A percentile compares a stretch with the other conserved stretches of the same genome.
Conservation (phyloP, 2,113 vertebrate species). For the Hemichromis elongatus region DNA sequence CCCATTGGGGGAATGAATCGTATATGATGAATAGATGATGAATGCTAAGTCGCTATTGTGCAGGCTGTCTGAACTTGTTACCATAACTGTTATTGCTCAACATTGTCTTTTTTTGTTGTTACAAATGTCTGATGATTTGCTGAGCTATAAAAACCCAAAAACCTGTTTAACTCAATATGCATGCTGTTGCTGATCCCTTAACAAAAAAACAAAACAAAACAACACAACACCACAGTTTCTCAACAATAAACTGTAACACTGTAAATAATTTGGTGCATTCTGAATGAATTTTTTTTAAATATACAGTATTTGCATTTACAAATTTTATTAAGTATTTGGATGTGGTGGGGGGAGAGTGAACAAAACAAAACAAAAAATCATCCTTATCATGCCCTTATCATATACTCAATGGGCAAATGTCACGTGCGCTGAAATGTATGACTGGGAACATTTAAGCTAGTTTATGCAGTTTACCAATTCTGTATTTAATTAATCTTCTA, state of each 20-base stretch:
- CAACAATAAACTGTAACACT: conserved; percentile 30
- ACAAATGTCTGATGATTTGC: background rate
- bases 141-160: background rate
- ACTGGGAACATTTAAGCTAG: background rate
- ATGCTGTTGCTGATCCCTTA: conserved; percentile 15
- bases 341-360: background rate
- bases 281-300: background rate
- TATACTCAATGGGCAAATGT: background rate
- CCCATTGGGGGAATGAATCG: conserved; percentile 9
- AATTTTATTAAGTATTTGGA: background rate
- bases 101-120: conserved; percentile 15
- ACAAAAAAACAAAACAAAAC: background rate
- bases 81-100: conserved; percentile 2
- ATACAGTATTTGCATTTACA: background rate
- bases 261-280: background rate
- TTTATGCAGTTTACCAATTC: background rate
- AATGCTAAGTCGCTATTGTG: conserved; percentile 1
- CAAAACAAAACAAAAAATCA: background rate
- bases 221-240: conserved; percentile 12
- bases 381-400: background rate
- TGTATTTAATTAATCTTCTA: background rate
- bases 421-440: background rate
- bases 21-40: background rate
- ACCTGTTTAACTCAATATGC: conserved; percentile 7
- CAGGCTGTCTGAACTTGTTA: background rate